Conservation (phyloP, 2,113 vertebrate genomes). For the Rissa tridactyla region DNA sequence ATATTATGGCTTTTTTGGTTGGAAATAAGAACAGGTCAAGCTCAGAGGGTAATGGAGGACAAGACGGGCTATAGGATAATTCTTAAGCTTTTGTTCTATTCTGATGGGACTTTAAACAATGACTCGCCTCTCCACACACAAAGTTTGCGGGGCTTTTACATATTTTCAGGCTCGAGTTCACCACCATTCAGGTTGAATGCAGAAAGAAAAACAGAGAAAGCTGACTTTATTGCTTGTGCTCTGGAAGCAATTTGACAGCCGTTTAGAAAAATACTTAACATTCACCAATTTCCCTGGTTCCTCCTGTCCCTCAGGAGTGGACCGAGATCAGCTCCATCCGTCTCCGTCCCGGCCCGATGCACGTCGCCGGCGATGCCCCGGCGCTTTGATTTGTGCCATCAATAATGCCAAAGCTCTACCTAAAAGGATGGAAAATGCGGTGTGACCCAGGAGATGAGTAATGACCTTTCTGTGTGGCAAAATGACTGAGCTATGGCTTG, state of each 20-base stretch:
- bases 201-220: background rate
- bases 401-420: background rate
- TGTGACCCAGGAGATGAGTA: background rate
- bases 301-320: background rate
- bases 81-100: background rate
- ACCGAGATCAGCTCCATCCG: background rate
- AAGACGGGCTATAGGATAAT: background rate
- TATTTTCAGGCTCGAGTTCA: background rate
- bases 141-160: background rate
- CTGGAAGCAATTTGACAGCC: background rate
- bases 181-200: background rate
- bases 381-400: background rate
- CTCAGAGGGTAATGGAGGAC: background rate
- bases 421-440: background rate
- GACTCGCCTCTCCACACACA: background rate
- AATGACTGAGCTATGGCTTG: background rate
- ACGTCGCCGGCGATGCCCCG: rapidly evolving
- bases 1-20: background rate
- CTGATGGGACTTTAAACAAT: background rate
- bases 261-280: slow-evolving; percentile 17
- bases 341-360: background rate
- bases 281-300: background rate
- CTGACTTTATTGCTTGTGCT: background rate
- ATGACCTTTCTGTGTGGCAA: background rate
- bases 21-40: background rate